Percentiles rank a stretch among this genome's conserved stretches.
Evolutionary conservation across 2,113 vertebrate genomes (phyloP).

Genomic region (Sphyrna mokarran): DNA sequence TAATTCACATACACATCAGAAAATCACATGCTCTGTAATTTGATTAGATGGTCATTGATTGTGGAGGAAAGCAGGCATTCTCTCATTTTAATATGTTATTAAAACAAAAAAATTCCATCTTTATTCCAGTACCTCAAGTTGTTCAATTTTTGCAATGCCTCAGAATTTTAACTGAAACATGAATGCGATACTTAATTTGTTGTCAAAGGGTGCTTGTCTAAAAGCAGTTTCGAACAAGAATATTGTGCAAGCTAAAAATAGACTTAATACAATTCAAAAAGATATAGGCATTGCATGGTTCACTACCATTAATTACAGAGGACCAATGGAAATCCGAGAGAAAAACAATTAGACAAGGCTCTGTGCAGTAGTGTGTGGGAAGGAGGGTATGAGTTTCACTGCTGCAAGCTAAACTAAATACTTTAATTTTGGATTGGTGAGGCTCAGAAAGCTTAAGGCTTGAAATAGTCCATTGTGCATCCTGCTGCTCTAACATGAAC

Average conservation of each 20-base stretch:
- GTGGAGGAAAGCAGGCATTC: not conserved
- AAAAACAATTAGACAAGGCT: not conserved
- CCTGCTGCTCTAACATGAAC: not conserved
- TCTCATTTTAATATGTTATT: not conserved
- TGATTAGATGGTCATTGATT: not conserved
- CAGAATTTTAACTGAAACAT: not conserved
- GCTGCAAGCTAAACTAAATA: not conserved
- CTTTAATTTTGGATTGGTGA: slow-evolving; percentile 19
- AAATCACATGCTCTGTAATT: not conserved
- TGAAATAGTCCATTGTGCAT: slow-evolving; percentile 5
- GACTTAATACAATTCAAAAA: not conserved
- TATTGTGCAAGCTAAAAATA: slow-evolving; percentile 6
- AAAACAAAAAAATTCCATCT: not conserved
- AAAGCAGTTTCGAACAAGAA: not conserved
- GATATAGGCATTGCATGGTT: not conserved
- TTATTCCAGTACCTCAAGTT: not conserved
- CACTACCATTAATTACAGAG: slow-evolving; percentile 16
- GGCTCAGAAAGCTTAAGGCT: slow-evolving; percentile 8
- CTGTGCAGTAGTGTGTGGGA: slow-evolving; percentile 11
- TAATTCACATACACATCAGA: not conserved
- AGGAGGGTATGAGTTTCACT: not conserved
- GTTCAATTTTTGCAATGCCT: not conserved
- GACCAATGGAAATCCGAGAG: slow-evolving; percentile 7
- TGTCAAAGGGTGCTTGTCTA: not conserved
- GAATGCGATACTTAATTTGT: not conserved